A percentile compares a stretch with the other conserved stretches of the same genome.
phyloP scores from a whole-genome alignment of 2,113 vertebrate genomes.

The Microcebus ravelobensis region DNA sequence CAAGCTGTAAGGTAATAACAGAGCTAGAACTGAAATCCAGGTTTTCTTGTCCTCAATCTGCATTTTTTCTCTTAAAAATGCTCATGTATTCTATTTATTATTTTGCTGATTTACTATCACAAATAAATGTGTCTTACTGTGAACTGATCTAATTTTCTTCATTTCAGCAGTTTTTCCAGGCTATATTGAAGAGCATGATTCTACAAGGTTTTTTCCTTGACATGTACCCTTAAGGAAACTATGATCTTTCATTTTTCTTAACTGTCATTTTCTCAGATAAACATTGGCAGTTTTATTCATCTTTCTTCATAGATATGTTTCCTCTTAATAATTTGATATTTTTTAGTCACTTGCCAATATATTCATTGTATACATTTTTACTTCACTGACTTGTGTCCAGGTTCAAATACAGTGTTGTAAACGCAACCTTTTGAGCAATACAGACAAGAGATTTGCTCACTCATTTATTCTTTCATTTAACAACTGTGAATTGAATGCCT shows the following conservation, averaged over 20 bases:
- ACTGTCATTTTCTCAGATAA: neutral
- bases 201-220: neutral
- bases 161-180: neutral
- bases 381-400: neutral
- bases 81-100: neutral
- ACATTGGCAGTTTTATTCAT: neutral
- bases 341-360: neutral
- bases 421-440: neutral
- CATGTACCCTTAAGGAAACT: neutral
- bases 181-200: neutral
- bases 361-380: neutral
- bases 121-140: neutral
- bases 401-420: neutral
- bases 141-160: neutral
- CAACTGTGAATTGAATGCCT: neutral
- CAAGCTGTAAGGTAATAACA: neutral
- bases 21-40: neutral
- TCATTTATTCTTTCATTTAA: neutral
- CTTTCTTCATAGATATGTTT: neutral
- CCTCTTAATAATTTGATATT: neutral
- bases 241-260: neutral
- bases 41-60: neutral
- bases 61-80: neutral
- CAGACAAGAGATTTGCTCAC: neutral
- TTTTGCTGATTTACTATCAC: neutral